Percentiles rank a stretch among this genome's conserved stretches.
Conservation (phyloP, 2,888 invertebrate species). For the Onthophagus sagittarius region DNA sequence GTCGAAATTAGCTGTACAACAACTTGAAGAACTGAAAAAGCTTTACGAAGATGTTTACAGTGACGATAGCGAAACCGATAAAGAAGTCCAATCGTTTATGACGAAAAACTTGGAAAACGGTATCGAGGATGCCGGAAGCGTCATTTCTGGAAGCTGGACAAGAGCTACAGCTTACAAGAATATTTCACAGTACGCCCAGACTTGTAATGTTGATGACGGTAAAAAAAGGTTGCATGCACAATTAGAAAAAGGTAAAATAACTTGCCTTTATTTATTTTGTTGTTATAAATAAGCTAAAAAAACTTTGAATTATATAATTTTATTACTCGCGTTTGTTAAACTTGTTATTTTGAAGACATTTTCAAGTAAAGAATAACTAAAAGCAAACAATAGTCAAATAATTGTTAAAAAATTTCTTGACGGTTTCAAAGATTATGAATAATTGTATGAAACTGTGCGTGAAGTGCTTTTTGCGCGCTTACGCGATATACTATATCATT, state of each 20-base stretch:
- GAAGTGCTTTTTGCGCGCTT: too few relatives aligned
- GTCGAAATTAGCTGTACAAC: slow-evolving; percentile 33
- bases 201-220: slow-evolving; percentile 5
- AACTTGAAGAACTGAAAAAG: slow-evolving; percentile 46
- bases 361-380: too few relatives aligned
- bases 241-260: slow-evolving; percentile 45
- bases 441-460: too few relatives aligned
- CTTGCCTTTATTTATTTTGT: background rate
- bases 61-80: slow-evolving; percentile 57
- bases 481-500: too few relatives aligned
- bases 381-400: too few relatives aligned
- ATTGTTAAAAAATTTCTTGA: too few relatives aligned
- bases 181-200: slow-evolving; percentile 35
- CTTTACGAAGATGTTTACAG: slow-evolving; percentile 49
- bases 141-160: slow-evolving; percentile 57
- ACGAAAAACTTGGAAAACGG: slow-evolving; percentile 37
- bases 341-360: too few relatives aligned
- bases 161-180: slow-evolving; percentile 52
- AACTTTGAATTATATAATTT: background rate
- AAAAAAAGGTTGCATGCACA: slow-evolving; percentile 35
- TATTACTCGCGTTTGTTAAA: too few relatives aligned
- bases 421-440: too few relatives aligned
- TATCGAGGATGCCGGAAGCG: slow-evolving; percentile 38
- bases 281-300: background rate
- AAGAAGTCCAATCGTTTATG: slow-evolving; percentile 59